Base-by-base conservation (phyloP, 2,888 invertebrate species). In the Crematogaster levior region DNA sequence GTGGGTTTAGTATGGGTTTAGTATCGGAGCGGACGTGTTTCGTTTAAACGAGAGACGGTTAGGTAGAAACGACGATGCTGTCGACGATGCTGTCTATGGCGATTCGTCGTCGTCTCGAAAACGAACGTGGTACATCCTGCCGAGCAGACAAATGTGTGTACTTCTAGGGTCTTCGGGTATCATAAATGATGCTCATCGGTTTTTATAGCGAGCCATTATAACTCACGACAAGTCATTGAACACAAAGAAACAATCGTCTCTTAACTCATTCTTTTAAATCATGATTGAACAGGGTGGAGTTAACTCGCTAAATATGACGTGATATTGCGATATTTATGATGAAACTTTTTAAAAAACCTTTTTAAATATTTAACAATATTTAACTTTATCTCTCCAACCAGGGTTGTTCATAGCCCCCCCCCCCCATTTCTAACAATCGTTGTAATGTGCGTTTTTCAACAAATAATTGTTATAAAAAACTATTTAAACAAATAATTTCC, bases 21-120 rank as follows among this genome's bases (percentile, higher is more conserved):
- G 56, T 70, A 58, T 77, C 68, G 53, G 60, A 9, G 34, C 73
- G 74, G 24, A 56, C 43, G 70, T 77, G 75, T 79, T 79, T 82
- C 79, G 58, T 66, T 66, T 56, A 65, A 82, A 53, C 65, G 74
- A 81, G 73, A 46, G 63, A 53, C 60, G 30, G 48, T 3, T 51
- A 48, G 63, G 37, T 72, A 37, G 70, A 37, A 51, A 75, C 75
- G 65, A 53, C 66, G 51, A 40, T 37, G 43, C 37, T 34, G 74
- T 48, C 74, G 34, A 46, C 60, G 60, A 21, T 34, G 73, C n/a
- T 34, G 43, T 34, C 24, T 60, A 27, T 30, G 72, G 56, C 72
- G 72, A 72, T 65, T 48, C 73, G 61, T 48, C 63, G 74, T 74
- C 75, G 65, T 75, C 63, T 18, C 75, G 75, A 21, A 75, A 65